Conservation (phyloP, 2,797 vertebrate species). For the Oophaga sylvatica region DNA sequence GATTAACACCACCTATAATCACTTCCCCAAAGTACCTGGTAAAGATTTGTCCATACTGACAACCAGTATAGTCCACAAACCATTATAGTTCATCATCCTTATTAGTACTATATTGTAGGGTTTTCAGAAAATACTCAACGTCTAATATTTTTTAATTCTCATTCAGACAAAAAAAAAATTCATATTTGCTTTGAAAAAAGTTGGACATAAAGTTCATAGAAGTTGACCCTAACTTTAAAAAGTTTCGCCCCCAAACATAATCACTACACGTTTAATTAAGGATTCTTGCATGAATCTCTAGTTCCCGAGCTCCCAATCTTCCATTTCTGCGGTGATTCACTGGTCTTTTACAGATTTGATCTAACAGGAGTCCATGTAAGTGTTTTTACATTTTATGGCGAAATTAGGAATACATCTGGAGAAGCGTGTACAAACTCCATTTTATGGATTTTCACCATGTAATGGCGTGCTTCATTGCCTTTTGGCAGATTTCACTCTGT, state of each 20-base stretch:
- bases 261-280: background rate
- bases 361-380: conserved; percentile 67
- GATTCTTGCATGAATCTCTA: background rate
- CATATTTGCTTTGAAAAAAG: background rate
- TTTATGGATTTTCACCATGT: conserved; percentile 80
- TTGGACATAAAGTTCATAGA: background rate
- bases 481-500: conserved; percentile 66
- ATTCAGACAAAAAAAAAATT: background rate
- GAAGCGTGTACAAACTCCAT: conserved; percentile 66
- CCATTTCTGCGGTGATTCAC: conserved; percentile 2
- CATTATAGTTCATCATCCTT: background rate
- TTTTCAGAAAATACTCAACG: background rate
- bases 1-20: background rate
- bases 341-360: conserved; percentile 26
- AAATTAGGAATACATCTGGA: conserved; percentile 70
- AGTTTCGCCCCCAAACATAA: background rate
- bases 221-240: background rate
- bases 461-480: conserved; percentile 74
- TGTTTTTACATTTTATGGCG: conserved; percentile 71
- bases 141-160: background rate
- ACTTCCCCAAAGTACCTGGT: background rate
- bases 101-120: background rate
- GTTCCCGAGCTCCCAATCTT: background rate
- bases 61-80: background rate
- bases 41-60: background rate